A percentile compares a stretch with the other conserved stretches of the same genome.
phyloP scores from a whole-genome alignment of 1,140 invertebrate species.

The Trichonephila clavipes region DNA sequence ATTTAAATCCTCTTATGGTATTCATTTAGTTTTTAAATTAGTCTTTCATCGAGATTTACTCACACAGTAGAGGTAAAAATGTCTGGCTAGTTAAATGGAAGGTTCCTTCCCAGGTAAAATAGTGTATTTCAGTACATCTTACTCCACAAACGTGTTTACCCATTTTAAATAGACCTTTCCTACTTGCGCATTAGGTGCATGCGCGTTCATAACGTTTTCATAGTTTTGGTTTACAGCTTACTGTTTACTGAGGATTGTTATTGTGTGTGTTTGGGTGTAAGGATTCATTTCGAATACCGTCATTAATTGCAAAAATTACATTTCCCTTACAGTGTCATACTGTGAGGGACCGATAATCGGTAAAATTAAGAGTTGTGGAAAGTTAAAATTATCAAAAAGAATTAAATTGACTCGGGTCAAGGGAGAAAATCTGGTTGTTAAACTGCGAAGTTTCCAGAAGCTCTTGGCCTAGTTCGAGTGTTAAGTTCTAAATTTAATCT shows the following conservation, averaged over 20 bases:
- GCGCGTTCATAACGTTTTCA: neutral
- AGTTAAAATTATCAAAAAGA: neutral
- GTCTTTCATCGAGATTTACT: neutral
- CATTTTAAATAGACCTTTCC: neutral
- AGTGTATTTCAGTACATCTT: neutral
- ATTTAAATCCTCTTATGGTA: no score
- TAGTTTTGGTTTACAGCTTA: neutral
- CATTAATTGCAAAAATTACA: neutral
- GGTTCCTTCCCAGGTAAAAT: neutral
- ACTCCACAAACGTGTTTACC: neutral
- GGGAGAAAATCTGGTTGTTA: conserved; percentile 17
- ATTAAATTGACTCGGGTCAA: conserved; percentile 21
- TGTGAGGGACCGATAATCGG: neutral
- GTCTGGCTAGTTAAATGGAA: neutral
- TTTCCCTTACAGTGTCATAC: conserved; percentile 23
- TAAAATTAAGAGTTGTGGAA: neutral
- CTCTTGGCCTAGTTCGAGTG: conserved; percentile 55
- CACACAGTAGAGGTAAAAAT: neutral
- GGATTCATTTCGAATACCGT: neutral
- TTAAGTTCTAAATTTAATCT: conserved; percentile 42
- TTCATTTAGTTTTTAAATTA: no score
- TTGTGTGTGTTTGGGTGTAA: neutral
- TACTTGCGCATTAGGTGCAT: neutral
- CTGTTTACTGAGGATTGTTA: neutral
- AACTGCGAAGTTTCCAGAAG: conserved; percentile 47